These are phyloP conservation scores for Caenorhabditis japonica DNA, from an alignment of 2,888 invertebrate species.

Conservation along the genomic window DNA sequence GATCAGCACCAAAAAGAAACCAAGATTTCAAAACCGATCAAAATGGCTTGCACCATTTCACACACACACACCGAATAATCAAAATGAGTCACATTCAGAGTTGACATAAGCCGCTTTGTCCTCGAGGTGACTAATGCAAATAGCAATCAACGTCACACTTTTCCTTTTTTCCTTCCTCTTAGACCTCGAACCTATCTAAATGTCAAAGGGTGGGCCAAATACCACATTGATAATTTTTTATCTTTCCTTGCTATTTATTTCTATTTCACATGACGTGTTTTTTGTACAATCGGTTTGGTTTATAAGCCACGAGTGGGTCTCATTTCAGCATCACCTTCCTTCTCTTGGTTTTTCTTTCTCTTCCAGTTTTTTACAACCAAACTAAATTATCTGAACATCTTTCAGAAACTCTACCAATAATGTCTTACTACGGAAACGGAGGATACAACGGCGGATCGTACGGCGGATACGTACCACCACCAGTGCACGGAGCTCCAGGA, in stretches of 20 bases:
- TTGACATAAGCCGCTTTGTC: too few species aligned
- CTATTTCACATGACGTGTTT: slow-evolving; percentile 26
- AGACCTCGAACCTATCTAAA: slow-evolving; percentile 5
- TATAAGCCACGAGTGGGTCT: slow-evolving; percentile 2
- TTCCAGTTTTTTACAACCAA: not conserved
- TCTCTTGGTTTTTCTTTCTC: not conserved
- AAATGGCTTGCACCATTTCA: too few species aligned
- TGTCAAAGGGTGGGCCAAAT: slow-evolving; percentile 22
- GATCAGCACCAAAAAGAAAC: too few species aligned
- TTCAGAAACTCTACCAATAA: too few species aligned
- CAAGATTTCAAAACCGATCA: too few species aligned
- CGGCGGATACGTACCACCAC: slow-evolving; percentile 22
- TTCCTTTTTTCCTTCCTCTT: not conserved
- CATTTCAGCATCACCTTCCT: not conserved
- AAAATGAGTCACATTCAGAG: too few species aligned
- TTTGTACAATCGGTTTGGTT: not conserved
- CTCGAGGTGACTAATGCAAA: slow-evolving; percentile 30
- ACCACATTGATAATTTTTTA: slow-evolving; percentile 9
- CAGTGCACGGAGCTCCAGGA: slow-evolving; percentile 33
- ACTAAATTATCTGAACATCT: too few species aligned
- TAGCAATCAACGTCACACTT: slow-evolving; percentile 19
- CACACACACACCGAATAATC: too few species aligned
- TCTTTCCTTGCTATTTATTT: slow-evolving; percentile 10
- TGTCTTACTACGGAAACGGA: slow-evolving; percentile 41
- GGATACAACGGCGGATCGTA: slow-evolving; percentile 14